phyloP scores from a whole-genome alignment of 1,140 invertebrate genomes.

The Achroia grisella region DNA sequence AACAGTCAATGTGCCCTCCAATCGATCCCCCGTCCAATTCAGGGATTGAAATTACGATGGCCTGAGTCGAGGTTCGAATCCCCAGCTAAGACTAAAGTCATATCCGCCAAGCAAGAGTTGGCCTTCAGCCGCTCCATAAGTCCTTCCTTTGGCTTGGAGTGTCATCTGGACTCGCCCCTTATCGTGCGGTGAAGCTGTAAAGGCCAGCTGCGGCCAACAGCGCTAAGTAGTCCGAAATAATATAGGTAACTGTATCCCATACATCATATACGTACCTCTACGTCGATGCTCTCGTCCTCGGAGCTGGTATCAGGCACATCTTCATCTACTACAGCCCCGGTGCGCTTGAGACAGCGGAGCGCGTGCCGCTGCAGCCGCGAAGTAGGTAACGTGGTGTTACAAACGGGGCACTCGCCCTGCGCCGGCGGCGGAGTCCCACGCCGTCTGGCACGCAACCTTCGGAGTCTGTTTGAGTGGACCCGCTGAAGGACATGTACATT shows the following conservation, averaged over 20 bases:
- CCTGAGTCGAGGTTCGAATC: too few species aligned
- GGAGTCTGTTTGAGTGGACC: constrained; percentile 44
- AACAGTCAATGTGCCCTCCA: too few species aligned
- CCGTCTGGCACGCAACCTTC: constrained; percentile 37
- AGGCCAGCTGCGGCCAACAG: too few species aligned
- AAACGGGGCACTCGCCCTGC: constrained; percentile 53
- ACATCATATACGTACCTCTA: constrained; percentile 41
- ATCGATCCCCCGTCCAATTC: too few species aligned
- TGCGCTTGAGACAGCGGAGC: constrained; percentile 49
- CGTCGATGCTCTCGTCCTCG: constrained; percentile 64
- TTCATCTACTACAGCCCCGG: constrained; percentile 46
- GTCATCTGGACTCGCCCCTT: too few species aligned
- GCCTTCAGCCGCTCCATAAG: too few species aligned
- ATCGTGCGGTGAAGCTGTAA: too few species aligned
- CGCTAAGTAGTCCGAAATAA: not conserved
- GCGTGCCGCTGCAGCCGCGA: constrained; percentile 49
- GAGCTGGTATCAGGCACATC: constrained; percentile 49
- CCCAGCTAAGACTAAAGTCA: too few species aligned
- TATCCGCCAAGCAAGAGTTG: too few species aligned
- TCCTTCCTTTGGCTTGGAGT: too few species aligned
- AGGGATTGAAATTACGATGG: too few species aligned
- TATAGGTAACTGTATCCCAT: not conserved
- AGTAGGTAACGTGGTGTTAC: constrained; percentile 34
- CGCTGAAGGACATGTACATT: constrained; percentile 21
- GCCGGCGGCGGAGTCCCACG: constrained; percentile 31